Evolutionary conservation across 2,113 vertebrate species (phyloP).

Genomic region (Hippoglossus stenolepis): DNA sequence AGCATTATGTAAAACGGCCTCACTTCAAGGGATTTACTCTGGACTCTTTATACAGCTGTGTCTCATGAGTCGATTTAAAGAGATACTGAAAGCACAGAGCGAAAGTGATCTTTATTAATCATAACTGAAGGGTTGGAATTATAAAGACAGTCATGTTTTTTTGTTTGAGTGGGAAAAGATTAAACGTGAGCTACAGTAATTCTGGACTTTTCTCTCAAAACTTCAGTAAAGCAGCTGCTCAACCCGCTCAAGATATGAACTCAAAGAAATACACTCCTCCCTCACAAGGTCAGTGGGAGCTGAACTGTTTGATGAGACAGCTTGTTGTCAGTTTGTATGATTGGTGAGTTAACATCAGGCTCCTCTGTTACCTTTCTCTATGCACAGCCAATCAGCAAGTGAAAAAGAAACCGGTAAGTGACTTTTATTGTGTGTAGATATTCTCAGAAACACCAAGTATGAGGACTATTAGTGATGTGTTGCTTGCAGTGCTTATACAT

Average conservation of each 20-base stretch:
- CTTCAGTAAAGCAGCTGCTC: constrained; percentile 80
- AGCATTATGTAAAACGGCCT: neutral
- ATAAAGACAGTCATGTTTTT: neutral
- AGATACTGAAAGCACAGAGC: too few species aligned
- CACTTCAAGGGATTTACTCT: constrained; percentile 37
- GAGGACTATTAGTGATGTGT: too few species aligned
- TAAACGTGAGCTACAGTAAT: constrained; percentile 1
- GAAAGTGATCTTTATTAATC: constrained; percentile 20
- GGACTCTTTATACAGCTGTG: constrained; percentile 14
- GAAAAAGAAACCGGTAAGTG: constrained; percentile 99
- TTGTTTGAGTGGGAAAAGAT: neutral
- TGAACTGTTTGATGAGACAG: constrained; percentile 62
- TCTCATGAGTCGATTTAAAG: constrained; percentile 13
- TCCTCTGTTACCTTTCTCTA: constrained; percentile 19
- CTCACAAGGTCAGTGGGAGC: constrained; percentile 89
- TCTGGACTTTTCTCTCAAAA: neutral
- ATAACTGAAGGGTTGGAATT: neutral
- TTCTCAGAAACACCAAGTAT: too few species aligned
- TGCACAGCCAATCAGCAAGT: constrained; percentile 86
- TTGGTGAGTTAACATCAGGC: constrained; percentile 34
- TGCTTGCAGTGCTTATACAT: neutral
- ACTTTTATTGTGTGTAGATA: neutral
- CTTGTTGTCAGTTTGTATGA: constrained; percentile 64
- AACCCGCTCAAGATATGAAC: constrained; percentile 78
- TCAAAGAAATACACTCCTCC: constrained; percentile 91